Percentiles rank a stretch among this genome's conserved stretches.
phyloP scores from a whole-genome alignment of 2,797 vertebrate species.

The Bradypodion pumilum region DNA sequence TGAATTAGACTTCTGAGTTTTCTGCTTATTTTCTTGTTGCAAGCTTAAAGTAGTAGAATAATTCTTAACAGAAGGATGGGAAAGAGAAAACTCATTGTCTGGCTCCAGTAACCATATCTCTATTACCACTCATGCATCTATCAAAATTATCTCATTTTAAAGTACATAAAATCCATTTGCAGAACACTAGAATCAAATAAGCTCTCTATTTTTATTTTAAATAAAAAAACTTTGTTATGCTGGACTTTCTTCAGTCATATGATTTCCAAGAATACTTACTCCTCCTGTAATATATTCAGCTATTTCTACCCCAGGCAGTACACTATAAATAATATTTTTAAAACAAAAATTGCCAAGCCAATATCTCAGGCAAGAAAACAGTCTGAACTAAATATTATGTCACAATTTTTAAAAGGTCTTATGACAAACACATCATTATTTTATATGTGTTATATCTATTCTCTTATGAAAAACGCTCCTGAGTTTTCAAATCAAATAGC shows the following conservation, averaged over 20 bases:
- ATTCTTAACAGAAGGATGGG: slow-evolving; percentile 74
- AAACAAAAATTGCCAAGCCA: not conserved
- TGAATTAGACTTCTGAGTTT: slow-evolving; percentile 73
- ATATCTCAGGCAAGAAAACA: not conserved
- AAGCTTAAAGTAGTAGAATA: slow-evolving; percentile 75
- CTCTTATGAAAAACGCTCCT: too few species aligned
- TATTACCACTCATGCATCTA: slow-evolving; percentile 76
- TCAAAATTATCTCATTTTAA: slow-evolving; percentile 82
- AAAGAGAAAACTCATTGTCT: slow-evolving; percentile 73
- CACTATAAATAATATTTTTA: not conserved
- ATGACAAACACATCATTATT: not conserved
- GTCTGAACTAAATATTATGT: not conserved
- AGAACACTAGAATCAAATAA: slow-evolving; percentile 82
- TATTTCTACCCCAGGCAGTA: not conserved
- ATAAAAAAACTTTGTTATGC: slow-evolving; percentile 67
- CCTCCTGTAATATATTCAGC: not conserved
- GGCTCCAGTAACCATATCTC: slow-evolving; percentile 74
- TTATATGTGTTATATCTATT: not conserved
- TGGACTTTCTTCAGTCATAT: slow-evolving; percentile 26
- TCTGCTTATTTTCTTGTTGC: slow-evolving; percentile 69
- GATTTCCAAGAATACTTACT: slow-evolving; percentile 18
- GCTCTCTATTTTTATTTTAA: slow-evolving; percentile 63
- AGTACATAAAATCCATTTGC: slow-evolving; percentile 82
- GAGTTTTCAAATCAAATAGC: too few species aligned
- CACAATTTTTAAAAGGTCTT: not conserved